Conservation (phyloP, 2,797 vertebrate genomes). For the Pelochelys cantorii region DNA sequence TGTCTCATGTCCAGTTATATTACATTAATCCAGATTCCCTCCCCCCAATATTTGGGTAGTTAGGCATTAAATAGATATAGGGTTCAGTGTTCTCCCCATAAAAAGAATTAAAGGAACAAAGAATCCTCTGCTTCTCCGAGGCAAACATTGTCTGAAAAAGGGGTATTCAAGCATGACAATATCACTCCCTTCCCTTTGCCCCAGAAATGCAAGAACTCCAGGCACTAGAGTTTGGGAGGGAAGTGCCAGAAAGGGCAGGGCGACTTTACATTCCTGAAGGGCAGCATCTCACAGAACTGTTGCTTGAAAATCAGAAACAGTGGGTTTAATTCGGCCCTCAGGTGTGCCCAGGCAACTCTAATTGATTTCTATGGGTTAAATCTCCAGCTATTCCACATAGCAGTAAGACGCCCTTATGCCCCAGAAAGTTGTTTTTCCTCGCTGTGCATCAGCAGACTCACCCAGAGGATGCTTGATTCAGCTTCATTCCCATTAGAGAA, state of each 20-base stretch:
- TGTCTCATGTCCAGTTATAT: background rate
- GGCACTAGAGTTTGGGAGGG: background rate
- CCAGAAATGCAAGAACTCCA: background rate
- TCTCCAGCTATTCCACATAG: constrained; percentile 60
- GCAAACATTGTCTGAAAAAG: background rate
- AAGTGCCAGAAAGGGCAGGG: constrained; percentile 20
- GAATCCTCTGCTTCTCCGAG: background rate
- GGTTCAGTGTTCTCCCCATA: background rate
- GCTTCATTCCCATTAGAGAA: background rate
- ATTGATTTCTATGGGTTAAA: constrained; percentile 54
- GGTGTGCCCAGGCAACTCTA: constrained; percentile 10
- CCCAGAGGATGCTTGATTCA: constrained; percentile 52
- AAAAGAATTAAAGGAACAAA: constrained; percentile 10
- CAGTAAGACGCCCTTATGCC: constrained; percentile 59
- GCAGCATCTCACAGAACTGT: background rate
- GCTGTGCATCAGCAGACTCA: constrained; percentile 56
- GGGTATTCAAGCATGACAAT: background rate
- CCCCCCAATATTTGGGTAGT: background rate
- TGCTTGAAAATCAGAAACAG: constrained; percentile 8
- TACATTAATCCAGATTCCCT: background rate
- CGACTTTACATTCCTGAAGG: background rate
- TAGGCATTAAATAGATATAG: background rate
- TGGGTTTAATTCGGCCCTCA: constrained; percentile 13
- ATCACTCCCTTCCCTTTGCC: background rate
- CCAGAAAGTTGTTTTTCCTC: constrained; percentile 45